Base-by-base conservation (phyloP, 1,140 invertebrate species). In the Mercenaria mercenaria region DNA sequence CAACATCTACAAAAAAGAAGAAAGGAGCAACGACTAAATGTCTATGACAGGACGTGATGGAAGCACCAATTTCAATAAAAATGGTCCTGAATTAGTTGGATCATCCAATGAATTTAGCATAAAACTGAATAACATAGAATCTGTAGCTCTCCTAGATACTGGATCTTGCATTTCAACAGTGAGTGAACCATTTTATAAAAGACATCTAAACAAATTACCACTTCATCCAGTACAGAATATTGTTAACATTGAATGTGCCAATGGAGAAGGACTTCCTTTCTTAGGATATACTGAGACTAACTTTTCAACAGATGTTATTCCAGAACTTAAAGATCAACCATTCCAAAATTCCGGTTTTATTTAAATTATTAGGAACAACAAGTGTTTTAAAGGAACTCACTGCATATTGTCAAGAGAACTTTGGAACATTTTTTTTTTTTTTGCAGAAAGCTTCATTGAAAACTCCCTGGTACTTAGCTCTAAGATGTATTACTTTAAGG, bases 401-500 rank as follows among this genome's bases (percentile, higher is more conserved):
- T 26, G 1, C 23, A 50, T 20, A 34, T 29, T 43, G 29, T 20
- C 32, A 47, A 34, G 82, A 41, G n/a, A 59, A 13, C 13, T 52
- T 52, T 89, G 88, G 88, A 15, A 13, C 41, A 32, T 0, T 74
- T 26, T 89, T 37, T 59, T 13, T 72, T 34, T 89, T 29, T 52
- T 41, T 89, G 10, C 80, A 89, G 37, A 64, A 39, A 59, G 64
- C 88, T 32, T 32, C 64, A n/a, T 59, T 89, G 69, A 43, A 77
- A 15, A 85, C 64, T 6, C 26, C 39, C 3, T 56, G 47, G 74
- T 47, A 29, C 8, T 77, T 77, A 18, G 39, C 39, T 29, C 29
- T 91, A 34, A 77, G 90, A 43, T 85, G 91, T 72, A 64, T 91
- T 4, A 32, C 32, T 18, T 20, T 90, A 4, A 15, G 77, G 39